Evolutionary conservation across 2,797 vertebrate species (phyloP).

Genomic region (Molothrus aeneus): DNA sequence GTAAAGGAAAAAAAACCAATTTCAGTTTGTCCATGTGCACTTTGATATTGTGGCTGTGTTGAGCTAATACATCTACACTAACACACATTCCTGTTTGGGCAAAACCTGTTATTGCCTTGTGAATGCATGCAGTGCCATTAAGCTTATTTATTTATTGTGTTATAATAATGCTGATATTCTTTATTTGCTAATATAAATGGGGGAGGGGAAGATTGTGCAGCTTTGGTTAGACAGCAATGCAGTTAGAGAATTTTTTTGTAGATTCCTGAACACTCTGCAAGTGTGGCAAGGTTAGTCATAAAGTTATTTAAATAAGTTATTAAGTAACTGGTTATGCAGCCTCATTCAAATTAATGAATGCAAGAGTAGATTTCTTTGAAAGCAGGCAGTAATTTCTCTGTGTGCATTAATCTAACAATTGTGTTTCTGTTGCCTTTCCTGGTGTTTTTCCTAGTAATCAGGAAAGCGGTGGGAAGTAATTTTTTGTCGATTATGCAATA

Average conservation of each 20-base stretch:
- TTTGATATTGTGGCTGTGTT: neutral
- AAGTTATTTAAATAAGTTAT: constrained; percentile 11
- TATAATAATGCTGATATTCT: neutral
- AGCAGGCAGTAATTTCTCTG: neutral
- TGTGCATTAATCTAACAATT: neutral
- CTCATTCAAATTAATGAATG: neutral
- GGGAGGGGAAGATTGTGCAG: neutral
- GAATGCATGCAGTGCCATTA: neutral
- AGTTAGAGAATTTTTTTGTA: neutral
- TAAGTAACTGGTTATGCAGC: neutral
- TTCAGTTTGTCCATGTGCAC: neutral
- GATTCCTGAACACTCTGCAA: neutral
- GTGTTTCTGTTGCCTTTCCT: neutral
- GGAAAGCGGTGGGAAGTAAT: neutral
- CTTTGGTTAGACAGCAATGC: neutral
- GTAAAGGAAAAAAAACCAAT: neutral
- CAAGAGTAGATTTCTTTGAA: neutral
- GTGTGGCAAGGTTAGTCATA: neutral
- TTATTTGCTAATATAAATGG: neutral
- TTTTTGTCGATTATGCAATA: neutral
- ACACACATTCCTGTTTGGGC: neutral
- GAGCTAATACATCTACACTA: neutral
- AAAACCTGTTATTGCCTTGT: neutral
- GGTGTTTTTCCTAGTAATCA: neutral
- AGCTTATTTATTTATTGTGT: neutral